phyloP scores from a whole-genome alignment of 2,888 invertebrate genomes.

The Hylaea fasciaria region DNA sequence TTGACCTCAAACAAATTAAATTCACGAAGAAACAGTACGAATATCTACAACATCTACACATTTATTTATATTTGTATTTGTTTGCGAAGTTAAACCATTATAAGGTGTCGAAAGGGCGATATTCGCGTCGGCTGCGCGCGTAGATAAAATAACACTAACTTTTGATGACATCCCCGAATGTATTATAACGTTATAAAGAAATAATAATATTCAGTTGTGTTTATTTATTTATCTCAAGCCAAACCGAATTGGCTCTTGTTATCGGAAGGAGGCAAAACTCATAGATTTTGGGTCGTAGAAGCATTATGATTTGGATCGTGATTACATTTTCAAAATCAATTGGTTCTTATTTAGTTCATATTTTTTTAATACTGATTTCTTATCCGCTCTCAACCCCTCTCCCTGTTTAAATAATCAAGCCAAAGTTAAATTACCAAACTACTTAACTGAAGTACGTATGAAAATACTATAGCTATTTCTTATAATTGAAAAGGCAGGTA shows the following conservation, averaged over 20 bases:
- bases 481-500: constrained; percentile 1
- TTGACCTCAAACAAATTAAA: constrained; percentile 9
- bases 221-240: constrained; percentile 17
- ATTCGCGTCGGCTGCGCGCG: constrained; percentile 21
- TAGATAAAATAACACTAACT: constrained; percentile 33
- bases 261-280: too few relatives aligned
- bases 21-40: constrained; percentile 19
- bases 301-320: too few relatives aligned
- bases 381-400: too few relatives aligned
- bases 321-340: too few relatives aligned
- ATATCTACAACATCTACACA: constrained; percentile 11
- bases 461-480: background rate
- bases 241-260: too few relatives aligned
- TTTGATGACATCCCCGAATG: constrained; percentile 32
- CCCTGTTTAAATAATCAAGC: too few relatives aligned
- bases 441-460: too few relatives aligned
- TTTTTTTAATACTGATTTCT: too few relatives aligned
- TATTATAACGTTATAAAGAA: constrained; percentile 28
- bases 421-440: too few relatives aligned
- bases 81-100: constrained; percentile 26
- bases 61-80: constrained; percentile 29
- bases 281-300: too few relatives aligned
- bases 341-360: too few relatives aligned
- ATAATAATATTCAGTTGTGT: constrained; percentile 13
- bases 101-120: constrained; percentile 25